Conservation (phyloP, 2,888 invertebrate genomes). For the Chaetoderma sp. region DNA sequence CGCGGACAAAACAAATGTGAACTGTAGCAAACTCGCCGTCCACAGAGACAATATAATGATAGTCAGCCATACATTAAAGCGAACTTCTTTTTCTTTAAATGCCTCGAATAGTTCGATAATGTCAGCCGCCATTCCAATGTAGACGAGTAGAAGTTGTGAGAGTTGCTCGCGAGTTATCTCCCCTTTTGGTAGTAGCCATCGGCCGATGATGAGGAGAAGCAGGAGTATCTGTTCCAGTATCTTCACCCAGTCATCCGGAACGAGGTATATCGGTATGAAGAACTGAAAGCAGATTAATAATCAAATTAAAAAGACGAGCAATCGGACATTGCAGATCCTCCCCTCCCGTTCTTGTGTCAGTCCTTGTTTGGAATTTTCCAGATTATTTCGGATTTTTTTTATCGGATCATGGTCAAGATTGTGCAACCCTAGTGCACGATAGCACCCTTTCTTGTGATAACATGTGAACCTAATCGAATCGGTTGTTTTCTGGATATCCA, state of each 20-base stretch:
- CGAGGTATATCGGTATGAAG: constrained; percentile 35
- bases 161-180: constrained; percentile 55
- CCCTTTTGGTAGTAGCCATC: constrained; percentile 55
- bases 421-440: too few relatives aligned
- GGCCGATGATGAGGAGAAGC: constrained; percentile 47
- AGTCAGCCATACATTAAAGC: constrained; percentile 38
- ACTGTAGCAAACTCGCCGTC: constrained; percentile 66
- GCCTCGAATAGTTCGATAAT: constrained; percentile 88
- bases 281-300: constrained; percentile 33
- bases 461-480: too few relatives aligned
- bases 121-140: constrained; percentile 63
- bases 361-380: too few relatives aligned
- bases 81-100: constrained; percentile 73
- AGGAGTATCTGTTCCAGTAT: constrained; percentile 50
- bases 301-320: not conserved
- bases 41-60: constrained; percentile 73
- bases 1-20: constrained; percentile 72
- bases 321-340: not conserved
- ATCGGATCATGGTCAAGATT: too few relatives aligned
- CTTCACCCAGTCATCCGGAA: constrained; percentile 46
- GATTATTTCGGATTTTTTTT: too few relatives aligned
- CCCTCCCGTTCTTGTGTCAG: too few relatives aligned
- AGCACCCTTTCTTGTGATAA: too few relatives aligned
- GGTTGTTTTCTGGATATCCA: too few relatives aligned
- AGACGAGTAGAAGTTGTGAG: constrained; percentile 58